phyloP scores from a whole-genome alignment of 2,797 vertebrate genomes.

The Leptodactylus fallax region DNA sequence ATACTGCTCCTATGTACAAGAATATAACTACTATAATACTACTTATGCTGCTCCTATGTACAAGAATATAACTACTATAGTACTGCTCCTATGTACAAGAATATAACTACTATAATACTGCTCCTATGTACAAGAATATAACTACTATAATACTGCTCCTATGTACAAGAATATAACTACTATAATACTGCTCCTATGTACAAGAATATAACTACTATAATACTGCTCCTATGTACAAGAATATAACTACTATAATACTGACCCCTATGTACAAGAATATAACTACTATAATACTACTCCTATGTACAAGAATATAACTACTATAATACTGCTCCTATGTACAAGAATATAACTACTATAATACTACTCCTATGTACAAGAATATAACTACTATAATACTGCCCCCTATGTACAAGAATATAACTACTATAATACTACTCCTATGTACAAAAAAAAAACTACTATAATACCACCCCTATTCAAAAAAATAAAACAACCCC shows the following conservation, averaged over 20 bases:
- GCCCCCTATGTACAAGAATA: neutral
- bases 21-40: conserved; percentile 18
- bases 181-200: neutral
- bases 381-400: conserved; percentile 4
- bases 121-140: conserved; percentile 7
- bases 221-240: neutral
- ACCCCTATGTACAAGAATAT: neutral
- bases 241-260: neutral
- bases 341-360: neutral
- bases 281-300: neutral
- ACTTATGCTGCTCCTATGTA: neutral
- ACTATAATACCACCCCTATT: neutral
- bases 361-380: neutral
- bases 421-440: neutral
- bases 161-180: conserved; percentile 3
- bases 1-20: neutral
- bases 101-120: conserved; percentile 22
- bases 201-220: conserved; percentile 6
- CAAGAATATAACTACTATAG: conserved; percentile 12
- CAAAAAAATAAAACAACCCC: neutral
- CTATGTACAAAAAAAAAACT: neutral
- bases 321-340: neutral
- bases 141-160: conserved; percentile 16
- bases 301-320: neutral
- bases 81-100: conserved; percentile 7